Evolutionary conservation across 2,113 vertebrate species (phyloP).

Genomic region (Heterotilapia buettikoferi): DNA sequence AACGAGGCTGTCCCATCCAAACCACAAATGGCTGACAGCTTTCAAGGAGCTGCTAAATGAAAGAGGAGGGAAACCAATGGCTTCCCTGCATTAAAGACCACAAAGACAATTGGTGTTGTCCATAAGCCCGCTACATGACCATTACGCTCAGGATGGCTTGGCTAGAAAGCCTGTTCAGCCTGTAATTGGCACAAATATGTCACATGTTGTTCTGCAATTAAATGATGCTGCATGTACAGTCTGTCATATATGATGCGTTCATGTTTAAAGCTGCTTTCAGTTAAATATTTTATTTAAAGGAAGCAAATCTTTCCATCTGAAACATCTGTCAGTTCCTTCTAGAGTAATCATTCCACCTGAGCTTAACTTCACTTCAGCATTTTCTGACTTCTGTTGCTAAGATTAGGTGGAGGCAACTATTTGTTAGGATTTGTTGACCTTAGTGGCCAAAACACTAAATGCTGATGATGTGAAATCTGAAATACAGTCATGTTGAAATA

Average conservation of each 20-base stretch:
- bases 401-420: background rate
- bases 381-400: background rate
- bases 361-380: background rate
- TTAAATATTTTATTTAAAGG: background rate
- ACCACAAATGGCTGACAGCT: slow-evolving; percentile 41
- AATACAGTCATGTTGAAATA: background rate
- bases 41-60: slow-evolving; percentile 31
- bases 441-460: background rate
- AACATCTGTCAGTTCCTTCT: background rate
- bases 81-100: slow-evolving; percentile 7
- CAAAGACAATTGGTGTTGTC: background rate
- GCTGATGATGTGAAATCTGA: background rate
- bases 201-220: background rate
- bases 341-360: background rate
- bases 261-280: background rate
- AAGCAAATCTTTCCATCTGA: background rate
- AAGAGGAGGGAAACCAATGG: background rate
- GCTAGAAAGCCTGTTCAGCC: background rate
- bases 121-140: background rate
- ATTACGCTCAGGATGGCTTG: background rate
- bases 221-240: background rate
- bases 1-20: slow-evolving; percentile 39
- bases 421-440: background rate
- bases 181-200: background rate
- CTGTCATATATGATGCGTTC: background rate